Conservation (phyloP, 2,797 vertebrate genomes). For the Oryzias dopingdopingensis region DNA sequence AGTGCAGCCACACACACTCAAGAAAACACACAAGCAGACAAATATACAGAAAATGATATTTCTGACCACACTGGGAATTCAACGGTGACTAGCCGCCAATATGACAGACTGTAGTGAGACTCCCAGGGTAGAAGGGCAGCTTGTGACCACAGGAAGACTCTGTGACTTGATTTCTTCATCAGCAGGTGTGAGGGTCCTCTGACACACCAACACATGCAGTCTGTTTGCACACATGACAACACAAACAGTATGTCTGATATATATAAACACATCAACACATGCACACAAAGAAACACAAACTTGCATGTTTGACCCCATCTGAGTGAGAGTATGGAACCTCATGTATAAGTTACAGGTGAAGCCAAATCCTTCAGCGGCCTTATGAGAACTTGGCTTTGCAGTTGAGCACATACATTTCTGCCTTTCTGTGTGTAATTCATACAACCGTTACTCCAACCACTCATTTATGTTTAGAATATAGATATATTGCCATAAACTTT, state of each 20-base stretch:
- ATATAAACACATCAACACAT: constrained; percentile 16
- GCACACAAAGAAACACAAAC: constrained; percentile 8
- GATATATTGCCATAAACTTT: too few relatives aligned
- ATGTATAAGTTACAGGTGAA: constrained; percentile 41
- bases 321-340: constrained; percentile 41
- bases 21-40: not conserved
- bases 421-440: not conserved
- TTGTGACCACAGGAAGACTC: constrained; percentile 67
- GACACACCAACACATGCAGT: constrained; percentile 44
- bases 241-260: constrained; percentile 15
- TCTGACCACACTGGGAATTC: constrained; percentile 53
- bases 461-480: too few relatives aligned
- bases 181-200: constrained; percentile 64
- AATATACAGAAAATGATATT: constrained; percentile 47
- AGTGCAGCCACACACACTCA: too few relatives aligned
- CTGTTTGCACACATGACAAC: constrained; percentile 37
- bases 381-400: constrained; percentile 50
- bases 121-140: constrained; percentile 73
- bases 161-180: constrained; percentile 78
- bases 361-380: constrained; percentile 59
- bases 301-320: constrained; percentile 19
- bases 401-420: constrained; percentile 20
- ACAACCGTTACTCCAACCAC: too few relatives aligned
- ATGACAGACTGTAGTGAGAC: constrained; percentile 67
- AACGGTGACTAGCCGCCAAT: constrained; percentile 49